A percentile compares a stretch with the other conserved stretches of the same genome.
Evolutionary conservation across 2,113 vertebrate species (phyloP).

Genomic region (Peromyscus maniculatus): DNA sequence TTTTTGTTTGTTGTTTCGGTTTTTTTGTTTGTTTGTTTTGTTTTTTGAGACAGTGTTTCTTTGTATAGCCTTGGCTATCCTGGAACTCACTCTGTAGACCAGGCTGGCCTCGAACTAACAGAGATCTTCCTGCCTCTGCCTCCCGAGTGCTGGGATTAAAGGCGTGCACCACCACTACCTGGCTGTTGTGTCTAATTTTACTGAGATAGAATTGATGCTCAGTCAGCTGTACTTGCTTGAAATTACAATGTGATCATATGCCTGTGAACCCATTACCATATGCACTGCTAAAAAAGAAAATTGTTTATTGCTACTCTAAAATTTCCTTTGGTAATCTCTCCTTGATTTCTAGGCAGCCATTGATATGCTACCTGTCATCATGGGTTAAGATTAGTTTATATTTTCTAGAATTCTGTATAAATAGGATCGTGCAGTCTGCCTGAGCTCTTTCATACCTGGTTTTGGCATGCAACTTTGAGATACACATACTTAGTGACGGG

Average conservation of each 20-base stretch:
- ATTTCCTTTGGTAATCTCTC: background rate
- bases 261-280: background rate
- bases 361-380: background rate
- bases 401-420: background rate
- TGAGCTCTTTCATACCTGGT: background rate
- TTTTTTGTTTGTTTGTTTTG: background rate
- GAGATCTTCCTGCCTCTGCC: background rate
- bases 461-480: background rate
- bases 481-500: no score
- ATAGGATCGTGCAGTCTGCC: background rate
- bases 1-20: background rate
- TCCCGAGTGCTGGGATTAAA: background rate
- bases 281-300: background rate
- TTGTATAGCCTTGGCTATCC: background rate
- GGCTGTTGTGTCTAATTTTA: background rate
- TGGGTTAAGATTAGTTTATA: background rate
- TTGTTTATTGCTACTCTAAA: background rate
- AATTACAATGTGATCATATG: background rate
- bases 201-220: background rate
- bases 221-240: background rate
- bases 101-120: background rate
- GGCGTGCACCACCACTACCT: fast-evolving
- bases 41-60: background rate
- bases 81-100: background rate
- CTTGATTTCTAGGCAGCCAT: background rate